Evolutionary conservation across 37 sponge, comb jelly and placozoan genomes (phyloP).

Genomic region (Aphrocallistes beatrix): DNA sequence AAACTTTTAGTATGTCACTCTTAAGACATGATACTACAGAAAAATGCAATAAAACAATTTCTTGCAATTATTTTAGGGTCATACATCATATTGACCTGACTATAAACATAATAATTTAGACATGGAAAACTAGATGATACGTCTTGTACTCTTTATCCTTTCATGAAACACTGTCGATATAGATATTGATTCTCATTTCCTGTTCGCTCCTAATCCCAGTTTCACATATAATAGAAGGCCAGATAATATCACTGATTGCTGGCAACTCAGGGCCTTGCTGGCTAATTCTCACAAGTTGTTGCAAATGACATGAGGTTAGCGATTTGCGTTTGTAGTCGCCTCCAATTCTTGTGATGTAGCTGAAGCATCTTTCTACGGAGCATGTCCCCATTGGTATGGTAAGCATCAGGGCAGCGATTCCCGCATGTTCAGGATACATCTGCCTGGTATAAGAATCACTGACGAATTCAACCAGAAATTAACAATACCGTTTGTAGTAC

Average conservation of each 20-base stretch:
- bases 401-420: not conserved
- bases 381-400: not conserved
- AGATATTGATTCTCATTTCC: not conserved
- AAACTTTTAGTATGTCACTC: no score
- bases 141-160: not conserved
- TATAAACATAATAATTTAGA: no score
- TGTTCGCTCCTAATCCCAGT: not conserved
- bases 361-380: not conserved
- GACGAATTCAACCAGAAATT: not conserved
- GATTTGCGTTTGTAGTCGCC: not conserved
- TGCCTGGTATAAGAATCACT: not conserved
- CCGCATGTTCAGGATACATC: not conserved
- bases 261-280: not conserved
- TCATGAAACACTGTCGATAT: not conserved
- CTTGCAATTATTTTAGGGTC: no score
- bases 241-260: not conserved
- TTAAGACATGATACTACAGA: no score
- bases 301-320: not conserved
- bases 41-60: no score
- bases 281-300: not conserved
- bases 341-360: not conserved
- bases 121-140: not conserved
- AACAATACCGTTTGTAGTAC: no score
- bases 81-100: no score
- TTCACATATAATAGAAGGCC: not conserved